Conservation (phyloP, 2,797 vertebrate genomes). For the Rhinatrema bivittatum region DNA sequence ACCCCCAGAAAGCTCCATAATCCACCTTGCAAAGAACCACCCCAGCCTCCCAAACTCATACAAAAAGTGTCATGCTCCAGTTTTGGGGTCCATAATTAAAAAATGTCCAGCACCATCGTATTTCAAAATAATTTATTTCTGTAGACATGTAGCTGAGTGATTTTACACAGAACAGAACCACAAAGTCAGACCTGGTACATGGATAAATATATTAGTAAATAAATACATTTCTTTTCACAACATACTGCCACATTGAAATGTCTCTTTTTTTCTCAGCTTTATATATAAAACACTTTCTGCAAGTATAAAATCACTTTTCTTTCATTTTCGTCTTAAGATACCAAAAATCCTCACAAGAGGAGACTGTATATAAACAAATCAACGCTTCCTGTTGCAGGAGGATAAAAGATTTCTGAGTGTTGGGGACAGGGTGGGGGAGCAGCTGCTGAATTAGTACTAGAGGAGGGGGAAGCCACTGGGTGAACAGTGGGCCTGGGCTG, state of each 20-base stretch:
- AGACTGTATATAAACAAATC: constrained; percentile 25
- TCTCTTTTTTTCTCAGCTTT: constrained; percentile 79
- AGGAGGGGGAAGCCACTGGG: no score
- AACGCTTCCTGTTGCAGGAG: constrained; percentile 56
- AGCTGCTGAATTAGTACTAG: no score
- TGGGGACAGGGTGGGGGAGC: constrained; percentile 10
- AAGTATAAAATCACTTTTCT: constrained; percentile 40
- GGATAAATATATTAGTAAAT: constrained; percentile 99
- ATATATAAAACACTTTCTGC: constrained; percentile 87
- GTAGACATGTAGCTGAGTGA: constrained; percentile 61
- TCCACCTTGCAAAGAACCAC: no score
- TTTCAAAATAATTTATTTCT: constrained; percentile 79
- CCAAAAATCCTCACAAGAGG: constrained; percentile 17
- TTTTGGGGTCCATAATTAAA: no score
- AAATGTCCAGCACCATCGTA: constrained; percentile 34
- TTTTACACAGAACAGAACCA: constrained; percentile 54
- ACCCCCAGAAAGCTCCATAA: no score
- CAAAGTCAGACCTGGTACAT: constrained; percentile 64
- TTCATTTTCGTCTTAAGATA: constrained; percentile 18
- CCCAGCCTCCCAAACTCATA: background rate
- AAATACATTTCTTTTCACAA: constrained; percentile 96
- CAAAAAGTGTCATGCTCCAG: no score
- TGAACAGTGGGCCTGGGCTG: no score
- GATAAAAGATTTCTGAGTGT: constrained; percentile 35
- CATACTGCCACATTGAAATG: constrained; percentile 90